Percentiles rank a stretch among this genome's conserved stretches.
These are phyloP conservation scores for Holothuria leucospilota DNA, from an alignment of 53 echinoderm and acorn worm genomes.

Conservation along the genomic window DNA sequence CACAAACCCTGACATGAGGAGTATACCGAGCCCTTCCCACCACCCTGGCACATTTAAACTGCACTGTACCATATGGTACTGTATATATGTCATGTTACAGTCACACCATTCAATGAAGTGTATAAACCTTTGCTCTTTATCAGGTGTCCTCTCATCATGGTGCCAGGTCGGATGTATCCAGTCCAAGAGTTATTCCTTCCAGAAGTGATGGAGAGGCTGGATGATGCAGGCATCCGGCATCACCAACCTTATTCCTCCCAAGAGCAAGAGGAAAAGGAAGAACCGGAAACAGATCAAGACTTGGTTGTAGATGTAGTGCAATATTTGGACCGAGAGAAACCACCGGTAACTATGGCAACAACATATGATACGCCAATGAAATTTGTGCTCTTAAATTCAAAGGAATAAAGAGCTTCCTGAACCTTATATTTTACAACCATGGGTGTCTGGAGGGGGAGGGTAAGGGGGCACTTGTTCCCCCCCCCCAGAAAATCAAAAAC, in stretches of 20 bases:
- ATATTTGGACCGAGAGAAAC: constrained; percentile 71
- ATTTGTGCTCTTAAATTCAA: too few species aligned
- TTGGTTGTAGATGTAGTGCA: constrained; percentile 75
- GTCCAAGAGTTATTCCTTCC: constrained; percentile 80
- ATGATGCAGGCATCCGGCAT: constrained; percentile 7
- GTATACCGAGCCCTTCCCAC: too few species aligned
- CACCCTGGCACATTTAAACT: too few species aligned
- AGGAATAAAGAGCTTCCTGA: too few species aligned
- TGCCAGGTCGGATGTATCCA: constrained; percentile 89
- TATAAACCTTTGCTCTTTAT: neutral
- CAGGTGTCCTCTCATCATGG: constrained; percentile 86
- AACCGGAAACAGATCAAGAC: constrained; percentile 79
- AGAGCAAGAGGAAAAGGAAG: constrained; percentile 2
- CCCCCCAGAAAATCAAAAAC: too few species aligned
- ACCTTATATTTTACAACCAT: too few species aligned
- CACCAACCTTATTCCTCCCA: neutral
- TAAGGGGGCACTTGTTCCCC: too few species aligned
- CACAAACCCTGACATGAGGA: too few species aligned
- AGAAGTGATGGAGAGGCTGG: constrained; percentile 52
- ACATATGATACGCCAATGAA: neutral
- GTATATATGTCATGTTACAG: too few species aligned
- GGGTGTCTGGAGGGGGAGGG: too few species aligned
- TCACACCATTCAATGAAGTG: too few species aligned
- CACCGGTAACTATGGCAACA: constrained; percentile 53
- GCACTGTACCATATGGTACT: too few species aligned